Base-by-base conservation (phyloP, 2,888 invertebrate species). In the Beris morrisii region DNA sequence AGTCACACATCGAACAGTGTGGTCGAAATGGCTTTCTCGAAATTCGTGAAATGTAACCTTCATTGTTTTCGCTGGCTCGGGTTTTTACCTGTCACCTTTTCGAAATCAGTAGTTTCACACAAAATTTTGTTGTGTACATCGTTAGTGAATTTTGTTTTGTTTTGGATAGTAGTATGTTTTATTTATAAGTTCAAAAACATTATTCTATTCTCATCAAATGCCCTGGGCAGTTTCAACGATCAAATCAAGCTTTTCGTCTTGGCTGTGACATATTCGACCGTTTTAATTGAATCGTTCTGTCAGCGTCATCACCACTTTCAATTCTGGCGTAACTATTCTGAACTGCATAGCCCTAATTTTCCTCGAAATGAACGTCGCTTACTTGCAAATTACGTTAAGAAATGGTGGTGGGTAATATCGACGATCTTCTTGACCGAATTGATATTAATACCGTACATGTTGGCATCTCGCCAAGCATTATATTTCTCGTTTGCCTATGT, bases 171-270 rank as follows among this genome's bases (percentile, higher is more conserved):
- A 22, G 22, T 22, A 22, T 22, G 22, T 22, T 22, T 53, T 9
- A 4, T 53, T 15, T 53, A 9, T 28, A 9, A 1, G 9, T 53
- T 28, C n/a, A 9, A 28, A 9, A 11, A 53, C 28, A 28, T 13
- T 22, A 13, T 55, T n/a, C 55, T 55, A 13, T 55, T 55, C 13
- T 32, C 31, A 7, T n/a, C 12, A 32, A 15, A 55, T 9, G n/a
- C 11, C 7, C 32, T 55, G 11, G 55, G 55, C 11, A 15, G 38
- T n/a, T 55, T 55, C 32, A 55, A 55, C 38, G 55, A 55, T 32
- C 31, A 32, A 4, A 5, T 55, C 13, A 55, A 55, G 38, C 13
- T 55, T 12, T 31, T 15, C 9, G 55, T 38, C 12, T 2, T 55
- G 55, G 31, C 13, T 1, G n/a, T 22, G 6, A 38, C 55, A 7